Percentiles rank a stretch among this genome's conserved stretches.
Evolutionary conservation across 2,797 vertebrate genomes (phyloP).

Genomic region (Spinus olivaceus): DNA sequence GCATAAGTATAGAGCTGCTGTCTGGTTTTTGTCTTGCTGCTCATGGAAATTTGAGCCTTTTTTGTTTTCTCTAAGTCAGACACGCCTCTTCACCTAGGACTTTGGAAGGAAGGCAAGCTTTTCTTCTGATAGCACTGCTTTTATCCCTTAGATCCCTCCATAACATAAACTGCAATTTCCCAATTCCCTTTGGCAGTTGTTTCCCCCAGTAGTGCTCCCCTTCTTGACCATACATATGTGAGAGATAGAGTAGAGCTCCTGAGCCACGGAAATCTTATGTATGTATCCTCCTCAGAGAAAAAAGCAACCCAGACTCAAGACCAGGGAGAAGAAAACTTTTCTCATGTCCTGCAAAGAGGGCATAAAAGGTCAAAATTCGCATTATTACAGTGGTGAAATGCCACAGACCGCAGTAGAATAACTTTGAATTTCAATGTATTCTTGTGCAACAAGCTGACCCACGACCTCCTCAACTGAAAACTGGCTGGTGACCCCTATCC

Average conservation of each 20-base stretch:
- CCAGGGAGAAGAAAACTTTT: accelerated
- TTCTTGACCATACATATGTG: not conserved
- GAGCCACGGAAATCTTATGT: not conserved
- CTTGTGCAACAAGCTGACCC: constrained; percentile 16
- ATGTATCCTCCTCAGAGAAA: not conserved
- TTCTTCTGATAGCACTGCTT: not conserved
- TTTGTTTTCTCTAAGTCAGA: not conserved
- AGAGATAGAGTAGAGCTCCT: not conserved
- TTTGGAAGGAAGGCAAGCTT: not conserved
- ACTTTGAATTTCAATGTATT: not conserved
- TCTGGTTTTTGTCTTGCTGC: not conserved
- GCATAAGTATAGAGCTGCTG: not conserved
- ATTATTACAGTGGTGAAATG: not conserved
- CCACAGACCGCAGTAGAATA: not conserved
- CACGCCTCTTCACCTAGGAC: not conserved
- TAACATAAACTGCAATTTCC: not conserved
- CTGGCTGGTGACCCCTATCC: not conserved
- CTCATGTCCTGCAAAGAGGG: not conserved
- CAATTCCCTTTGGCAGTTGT: not conserved
- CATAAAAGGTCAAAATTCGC: not conserved
- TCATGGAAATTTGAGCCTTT: not conserved
- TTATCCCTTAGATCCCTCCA: not conserved
- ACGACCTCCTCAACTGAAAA: not conserved
- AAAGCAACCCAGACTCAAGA: not conserved
- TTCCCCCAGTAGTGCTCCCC: not conserved